Evolutionary conservation across 2,888 invertebrate genomes (phyloP).

Genomic region (Ophion costatus): DNA sequence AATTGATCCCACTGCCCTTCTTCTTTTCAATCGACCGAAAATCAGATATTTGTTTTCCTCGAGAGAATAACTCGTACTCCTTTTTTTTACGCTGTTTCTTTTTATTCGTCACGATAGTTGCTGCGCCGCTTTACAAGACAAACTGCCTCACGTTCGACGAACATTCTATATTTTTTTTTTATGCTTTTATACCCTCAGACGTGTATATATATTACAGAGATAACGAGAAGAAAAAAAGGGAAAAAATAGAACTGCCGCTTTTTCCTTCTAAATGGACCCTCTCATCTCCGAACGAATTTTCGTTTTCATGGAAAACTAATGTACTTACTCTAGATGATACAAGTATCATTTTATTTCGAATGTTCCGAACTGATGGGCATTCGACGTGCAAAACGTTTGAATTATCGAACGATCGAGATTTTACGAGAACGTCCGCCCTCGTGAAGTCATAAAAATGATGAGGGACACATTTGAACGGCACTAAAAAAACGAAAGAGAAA

Average conservation of each 20-base stretch:
- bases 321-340: constrained; percentile 51
- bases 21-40: constrained; percentile 22
- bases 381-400: constrained; percentile 29
- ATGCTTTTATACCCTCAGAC: constrained; percentile 48
- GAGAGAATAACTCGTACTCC: constrained; percentile 5
- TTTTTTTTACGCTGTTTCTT: constrained; percentile 27
- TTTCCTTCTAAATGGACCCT: constrained; percentile 59
- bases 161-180: constrained; percentile 31
- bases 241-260: constrained; percentile 41
- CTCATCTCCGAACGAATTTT: constrained; percentile 55
- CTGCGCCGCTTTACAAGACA: constrained; percentile 38
- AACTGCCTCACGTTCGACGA: constrained; percentile 53
- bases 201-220: constrained; percentile 58
- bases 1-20: constrained; percentile 29
- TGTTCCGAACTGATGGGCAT: constrained; percentile 39
- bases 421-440: background rate
- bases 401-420: constrained; percentile 43
- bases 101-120: constrained; percentile 1
- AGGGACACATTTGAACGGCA: constrained; percentile 60
- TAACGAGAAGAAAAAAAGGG: constrained; percentile 21
- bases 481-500: constrained; percentile 42
- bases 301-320: constrained; percentile 42
- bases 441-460: constrained; percentile 33
- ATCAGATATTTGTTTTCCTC: constrained; percentile 8
- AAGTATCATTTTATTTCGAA: constrained; percentile 32